phyloP scores from a whole-genome alignment of 2,113 vertebrate genomes.

The Meleagris gallopavo region DNA sequence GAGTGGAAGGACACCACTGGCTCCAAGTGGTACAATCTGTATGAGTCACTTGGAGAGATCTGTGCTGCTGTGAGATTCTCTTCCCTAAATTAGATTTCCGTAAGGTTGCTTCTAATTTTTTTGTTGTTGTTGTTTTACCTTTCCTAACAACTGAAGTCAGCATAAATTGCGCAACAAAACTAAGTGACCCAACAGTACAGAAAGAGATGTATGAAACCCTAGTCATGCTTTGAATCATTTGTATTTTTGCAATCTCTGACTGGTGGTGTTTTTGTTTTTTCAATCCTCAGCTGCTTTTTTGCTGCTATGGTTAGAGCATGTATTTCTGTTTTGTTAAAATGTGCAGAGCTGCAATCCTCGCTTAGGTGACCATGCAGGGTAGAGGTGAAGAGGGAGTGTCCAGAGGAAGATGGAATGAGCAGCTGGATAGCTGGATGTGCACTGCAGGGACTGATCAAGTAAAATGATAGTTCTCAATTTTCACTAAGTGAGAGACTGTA shows the following conservation, averaged over 20 bases:
- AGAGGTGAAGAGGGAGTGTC: not conserved
- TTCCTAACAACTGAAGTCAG: constrained; percentile 41
- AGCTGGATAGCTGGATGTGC: not conserved
- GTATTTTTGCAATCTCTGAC: constrained; percentile 28
- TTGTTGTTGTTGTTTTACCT: not conserved
- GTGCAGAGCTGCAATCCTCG: not conserved
- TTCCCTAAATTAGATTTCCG: constrained; percentile 16
- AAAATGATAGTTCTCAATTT: not conserved
- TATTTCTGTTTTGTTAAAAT: not conserved
- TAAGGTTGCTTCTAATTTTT: constrained; percentile 22
- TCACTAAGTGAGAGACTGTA: not conserved
- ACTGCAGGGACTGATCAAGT: not conserved
- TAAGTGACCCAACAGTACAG: constrained; percentile 3
- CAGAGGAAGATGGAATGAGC: not conserved
- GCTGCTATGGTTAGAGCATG: not conserved
- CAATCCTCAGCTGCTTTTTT: not conserved
- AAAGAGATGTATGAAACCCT: not conserved
- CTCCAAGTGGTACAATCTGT: not conserved
- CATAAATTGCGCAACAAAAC: constrained; percentile 19
- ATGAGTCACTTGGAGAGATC: not conserved
- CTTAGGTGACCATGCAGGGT: not conserved
- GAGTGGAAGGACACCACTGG: not conserved
- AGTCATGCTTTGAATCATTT: not conserved
- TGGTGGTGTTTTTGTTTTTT: not conserved
- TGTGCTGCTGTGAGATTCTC: not conserved